Evolutionary conservation across 2,797 vertebrate species (phyloP).

Genomic region (Falco biarmicus): DNA sequence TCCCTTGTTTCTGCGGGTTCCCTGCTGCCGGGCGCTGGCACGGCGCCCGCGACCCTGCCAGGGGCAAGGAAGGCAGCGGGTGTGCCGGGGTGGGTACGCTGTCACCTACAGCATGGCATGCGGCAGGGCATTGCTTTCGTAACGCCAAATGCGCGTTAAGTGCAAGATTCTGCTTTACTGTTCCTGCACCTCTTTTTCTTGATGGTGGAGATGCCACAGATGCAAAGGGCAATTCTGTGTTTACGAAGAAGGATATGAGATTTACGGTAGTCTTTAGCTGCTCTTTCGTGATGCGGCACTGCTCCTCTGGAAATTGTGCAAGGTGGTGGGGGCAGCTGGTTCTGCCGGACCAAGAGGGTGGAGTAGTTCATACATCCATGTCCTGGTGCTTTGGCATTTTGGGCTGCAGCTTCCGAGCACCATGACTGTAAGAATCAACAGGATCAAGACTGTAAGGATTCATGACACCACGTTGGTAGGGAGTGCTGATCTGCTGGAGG

Average conservation of each 20-base stretch:
- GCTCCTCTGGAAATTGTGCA: background rate
- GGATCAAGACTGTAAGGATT: too few species aligned
- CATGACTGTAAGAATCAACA: background rate
- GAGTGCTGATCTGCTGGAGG: too few species aligned
- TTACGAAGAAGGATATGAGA: background rate
- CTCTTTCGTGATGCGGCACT: background rate
- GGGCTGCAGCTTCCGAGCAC: background rate
- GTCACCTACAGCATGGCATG: rapidly evolving
- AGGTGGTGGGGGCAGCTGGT: background rate
- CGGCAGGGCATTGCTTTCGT: background rate
- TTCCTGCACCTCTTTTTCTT: background rate
- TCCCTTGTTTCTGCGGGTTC: background rate
- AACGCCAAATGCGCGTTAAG: rapidly evolving
- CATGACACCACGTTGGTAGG: too few species aligned
- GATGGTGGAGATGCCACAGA: background rate
- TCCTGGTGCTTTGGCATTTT: background rate
- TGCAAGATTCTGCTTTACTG: rapidly evolving
- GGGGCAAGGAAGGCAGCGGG: too few species aligned
- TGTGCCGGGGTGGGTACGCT: background rate
- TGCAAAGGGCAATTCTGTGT: background rate
- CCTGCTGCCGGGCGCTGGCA: background rate
- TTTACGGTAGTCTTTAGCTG: background rate
- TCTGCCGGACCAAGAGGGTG: background rate
- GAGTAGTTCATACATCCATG: background rate
- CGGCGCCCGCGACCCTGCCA: background rate